Evolutionary conservation across 1,140 invertebrate genomes (phyloP).

Genomic region (Drosophila equinoxialis): DNA sequence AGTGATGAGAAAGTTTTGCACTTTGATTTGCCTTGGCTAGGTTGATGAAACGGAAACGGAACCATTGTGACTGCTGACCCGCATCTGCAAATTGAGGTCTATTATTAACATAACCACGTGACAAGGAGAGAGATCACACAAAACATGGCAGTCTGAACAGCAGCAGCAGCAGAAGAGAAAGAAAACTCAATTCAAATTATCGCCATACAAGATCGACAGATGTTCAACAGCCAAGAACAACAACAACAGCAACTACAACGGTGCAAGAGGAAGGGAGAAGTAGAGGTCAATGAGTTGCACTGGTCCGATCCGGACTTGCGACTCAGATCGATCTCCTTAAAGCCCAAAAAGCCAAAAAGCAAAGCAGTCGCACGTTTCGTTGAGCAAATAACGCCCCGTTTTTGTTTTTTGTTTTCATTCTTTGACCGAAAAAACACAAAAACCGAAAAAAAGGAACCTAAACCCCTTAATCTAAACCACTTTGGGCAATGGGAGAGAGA

Average conservation of each 20-base stretch:
- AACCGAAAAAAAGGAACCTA: constrained; percentile 60
- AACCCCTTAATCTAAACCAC: constrained; percentile 81
- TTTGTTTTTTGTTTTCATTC: constrained; percentile 25
- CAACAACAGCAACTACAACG: constrained; percentile 47
- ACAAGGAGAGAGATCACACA: constrained; percentile 53
- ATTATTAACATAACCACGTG: constrained; percentile 58
- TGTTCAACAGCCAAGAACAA: constrained; percentile 66
- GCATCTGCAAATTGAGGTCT: constrained; percentile 40
- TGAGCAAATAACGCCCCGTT: constrained; percentile 79
- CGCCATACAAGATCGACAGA: constrained; percentile 79
- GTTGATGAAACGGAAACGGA: constrained; percentile 3
- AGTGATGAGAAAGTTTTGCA: constrained; percentile 58
- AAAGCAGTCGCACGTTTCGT: constrained; percentile 77
- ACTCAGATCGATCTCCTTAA: constrained; percentile 59
- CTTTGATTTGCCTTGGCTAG: constrained; percentile 50
- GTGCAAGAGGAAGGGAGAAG: constrained; percentile 13
- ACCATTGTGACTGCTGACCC: constrained; percentile 27
- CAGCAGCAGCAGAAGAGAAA: constrained; percentile 13
- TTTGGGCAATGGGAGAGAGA: constrained; percentile 61
- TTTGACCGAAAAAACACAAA: constrained; percentile 28
- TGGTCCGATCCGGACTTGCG: constrained; percentile 42
- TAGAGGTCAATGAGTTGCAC: constrained; percentile 74
- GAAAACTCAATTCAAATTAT: constrained; percentile 82
- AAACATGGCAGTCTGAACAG: constrained; percentile 18
- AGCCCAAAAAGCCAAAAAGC: constrained; percentile 27